These are phyloP conservation scores for Balaeniceps rex DNA, from an alignment of 2,113 vertebrate genomes.

Conservation along the genomic window DNA sequence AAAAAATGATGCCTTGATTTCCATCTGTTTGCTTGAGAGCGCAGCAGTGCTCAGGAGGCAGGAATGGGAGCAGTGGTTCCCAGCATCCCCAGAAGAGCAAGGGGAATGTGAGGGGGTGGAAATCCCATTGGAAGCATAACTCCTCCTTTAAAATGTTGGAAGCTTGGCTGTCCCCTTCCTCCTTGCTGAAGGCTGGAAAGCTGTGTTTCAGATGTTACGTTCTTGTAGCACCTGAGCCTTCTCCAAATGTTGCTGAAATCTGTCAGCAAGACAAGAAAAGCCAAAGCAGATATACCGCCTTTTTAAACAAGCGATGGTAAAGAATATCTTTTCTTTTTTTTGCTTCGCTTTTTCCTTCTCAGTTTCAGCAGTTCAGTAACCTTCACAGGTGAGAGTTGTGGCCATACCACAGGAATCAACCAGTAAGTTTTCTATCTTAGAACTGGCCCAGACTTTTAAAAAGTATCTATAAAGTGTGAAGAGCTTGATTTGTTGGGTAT, in stretches of 20 bases:
- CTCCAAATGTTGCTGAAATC: background rate
- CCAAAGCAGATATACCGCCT: background rate
- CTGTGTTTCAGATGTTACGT: background rate
- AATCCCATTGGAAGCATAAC: background rate
- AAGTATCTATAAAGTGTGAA: background rate
- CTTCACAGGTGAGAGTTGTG: background rate
- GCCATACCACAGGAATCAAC: background rate
- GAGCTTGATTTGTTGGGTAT: background rate
- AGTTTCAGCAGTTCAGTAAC: background rate
- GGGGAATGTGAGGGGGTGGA: background rate
- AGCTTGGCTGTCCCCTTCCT: background rate
- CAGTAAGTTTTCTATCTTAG: background rate
- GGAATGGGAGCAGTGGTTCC: background rate
- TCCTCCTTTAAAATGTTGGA: background rate
- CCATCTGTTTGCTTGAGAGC: background rate
- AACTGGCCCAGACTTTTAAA: background rate
- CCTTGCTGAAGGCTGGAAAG: background rate
- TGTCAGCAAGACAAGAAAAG: background rate
- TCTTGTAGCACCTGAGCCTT: background rate
- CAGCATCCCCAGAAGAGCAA: background rate
- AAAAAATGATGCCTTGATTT: background rate
- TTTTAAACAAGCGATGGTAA: background rate
- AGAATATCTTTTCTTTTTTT: background rate
- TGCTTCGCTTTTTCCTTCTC: background rate
- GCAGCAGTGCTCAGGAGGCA: rapidly evolving